phyloP scores from a whole-genome alignment of 2,797 vertebrate genomes.

The Ammospiza maritima region DNA sequence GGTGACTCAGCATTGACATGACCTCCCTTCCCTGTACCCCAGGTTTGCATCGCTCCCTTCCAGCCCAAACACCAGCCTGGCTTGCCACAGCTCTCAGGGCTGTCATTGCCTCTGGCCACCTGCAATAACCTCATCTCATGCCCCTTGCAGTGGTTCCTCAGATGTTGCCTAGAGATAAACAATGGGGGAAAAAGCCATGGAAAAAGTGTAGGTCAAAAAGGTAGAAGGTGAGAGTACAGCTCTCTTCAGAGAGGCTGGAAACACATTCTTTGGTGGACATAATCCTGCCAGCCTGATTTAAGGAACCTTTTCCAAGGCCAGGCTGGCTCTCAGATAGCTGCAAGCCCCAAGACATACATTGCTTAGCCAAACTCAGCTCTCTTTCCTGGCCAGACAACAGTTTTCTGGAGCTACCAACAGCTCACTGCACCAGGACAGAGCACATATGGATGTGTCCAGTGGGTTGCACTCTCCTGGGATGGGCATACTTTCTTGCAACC shows the following conservation, averaged over 20 bases:
- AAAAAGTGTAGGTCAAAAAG: neutral
- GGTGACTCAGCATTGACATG: fast-evolving
- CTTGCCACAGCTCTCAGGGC: neutral
- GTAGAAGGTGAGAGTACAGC: neutral
- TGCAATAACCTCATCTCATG: neutral
- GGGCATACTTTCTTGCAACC: neutral
- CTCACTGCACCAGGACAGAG: neutral
- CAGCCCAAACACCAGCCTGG: neutral
- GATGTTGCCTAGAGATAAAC: neutral
- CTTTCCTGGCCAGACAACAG: neutral
- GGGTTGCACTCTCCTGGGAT: neutral
- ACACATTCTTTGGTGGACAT: neutral
- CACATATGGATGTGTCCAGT: neutral
- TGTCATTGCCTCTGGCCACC: neutral
- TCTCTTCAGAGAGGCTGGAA: neutral
- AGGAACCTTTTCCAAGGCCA: neutral
- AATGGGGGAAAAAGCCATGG: fast-evolving
- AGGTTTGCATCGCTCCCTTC: neutral
- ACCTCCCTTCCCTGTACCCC: neutral
- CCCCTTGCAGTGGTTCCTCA: neutral
- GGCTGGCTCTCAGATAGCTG: neutral
- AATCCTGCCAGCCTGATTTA: neutral
- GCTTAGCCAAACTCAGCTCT: neutral
- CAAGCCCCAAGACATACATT: neutral
- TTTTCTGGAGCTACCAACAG: neutral